Percentiles rank a stretch among this genome's conserved stretches.
Evolutionary conservation across 2,888 invertebrate species (phyloP).

Genomic region (Lamproptera curius): DNA sequence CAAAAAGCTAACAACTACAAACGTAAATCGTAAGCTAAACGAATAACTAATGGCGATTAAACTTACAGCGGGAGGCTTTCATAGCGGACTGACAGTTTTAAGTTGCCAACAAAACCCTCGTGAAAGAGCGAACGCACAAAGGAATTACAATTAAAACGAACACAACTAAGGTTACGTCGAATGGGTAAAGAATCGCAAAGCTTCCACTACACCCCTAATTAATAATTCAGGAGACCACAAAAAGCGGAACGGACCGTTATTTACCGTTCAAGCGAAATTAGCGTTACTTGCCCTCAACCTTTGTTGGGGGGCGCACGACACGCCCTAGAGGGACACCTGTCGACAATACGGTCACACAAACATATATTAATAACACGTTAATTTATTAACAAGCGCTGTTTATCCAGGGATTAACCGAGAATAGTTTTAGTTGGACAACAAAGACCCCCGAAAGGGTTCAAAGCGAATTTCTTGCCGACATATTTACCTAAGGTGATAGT

Average conservation of each 20-base stretch:
- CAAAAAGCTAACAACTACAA: no score
- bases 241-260: constrained; percentile 65
- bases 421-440: constrained; percentile 78
- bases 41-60: no score
- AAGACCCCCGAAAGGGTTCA: constrained; percentile 73
- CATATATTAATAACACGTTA: constrained; percentile 78
- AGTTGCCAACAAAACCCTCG: constrained; percentile 1
- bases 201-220: constrained; percentile 32
- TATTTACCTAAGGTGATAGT: constrained; percentile 78
- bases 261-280: constrained; percentile 65
- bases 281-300: constrained; percentile 66
- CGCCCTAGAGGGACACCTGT: constrained; percentile 69
- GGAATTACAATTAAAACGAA: constrained; percentile 5
- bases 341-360: constrained; percentile 66
- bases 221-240: constrained; percentile 61
- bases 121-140: constrained; percentile 9
- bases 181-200: constrained; percentile 15
- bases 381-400: constrained; percentile 77
- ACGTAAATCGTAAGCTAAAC: no score
- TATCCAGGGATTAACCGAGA: constrained; percentile 76
- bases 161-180: constrained; percentile 4
- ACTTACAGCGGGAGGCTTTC: not conserved
- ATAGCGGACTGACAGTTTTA: not conserved
- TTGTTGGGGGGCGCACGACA: constrained; percentile 60
- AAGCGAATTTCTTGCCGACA: constrained; percentile 78